Percentiles rank a stretch among this genome's conserved stretches.
These are phyloP conservation scores for Hippocampus abdominalis DNA, from an alignment of 2,113 vertebrate genomes.

Conservation along the genomic window DNA sequence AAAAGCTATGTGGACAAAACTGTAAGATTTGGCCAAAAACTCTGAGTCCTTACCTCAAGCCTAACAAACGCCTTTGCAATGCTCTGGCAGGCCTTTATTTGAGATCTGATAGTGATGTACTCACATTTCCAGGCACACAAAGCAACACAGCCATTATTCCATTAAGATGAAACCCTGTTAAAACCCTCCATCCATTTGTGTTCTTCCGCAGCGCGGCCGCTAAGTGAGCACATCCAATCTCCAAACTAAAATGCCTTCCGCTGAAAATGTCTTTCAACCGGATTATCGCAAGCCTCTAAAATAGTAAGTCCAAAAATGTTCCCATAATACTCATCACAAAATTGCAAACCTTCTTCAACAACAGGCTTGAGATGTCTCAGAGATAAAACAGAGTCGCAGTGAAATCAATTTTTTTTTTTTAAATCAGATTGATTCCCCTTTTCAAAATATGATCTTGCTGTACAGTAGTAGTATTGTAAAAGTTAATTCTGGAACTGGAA, in stretches of 20 bases:
- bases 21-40: background rate
- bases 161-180: constrained; percentile 22
- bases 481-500: background rate
- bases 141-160: constrained; percentile 9
- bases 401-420: too few relatives aligned
- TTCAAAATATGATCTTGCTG: background rate
- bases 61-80: too few relatives aligned
- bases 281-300: constrained; percentile 27
- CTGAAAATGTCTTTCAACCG: background rate
- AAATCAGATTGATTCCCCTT: too few relatives aligned
- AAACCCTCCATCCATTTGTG: constrained; percentile 7
- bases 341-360: constrained; percentile 12
- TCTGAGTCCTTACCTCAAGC: background rate
- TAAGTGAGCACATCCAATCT: constrained; percentile 2
- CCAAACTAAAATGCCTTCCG: background rate
- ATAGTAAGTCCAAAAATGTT: constrained; percentile 28
- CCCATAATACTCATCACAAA: constrained; percentile 8
- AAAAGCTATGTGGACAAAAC: background rate
- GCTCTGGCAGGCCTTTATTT: background rate
- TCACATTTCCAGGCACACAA: background rate
- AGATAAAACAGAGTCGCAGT: too few relatives aligned
- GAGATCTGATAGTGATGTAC: too few relatives aligned
- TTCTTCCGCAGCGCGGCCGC: background rate
- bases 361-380: background rate
- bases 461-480: background rate